These are phyloP conservation scores for Agrotis exclamationis DNA, from an alignment of 2,888 invertebrate species.

Conservation along the genomic window DNA sequence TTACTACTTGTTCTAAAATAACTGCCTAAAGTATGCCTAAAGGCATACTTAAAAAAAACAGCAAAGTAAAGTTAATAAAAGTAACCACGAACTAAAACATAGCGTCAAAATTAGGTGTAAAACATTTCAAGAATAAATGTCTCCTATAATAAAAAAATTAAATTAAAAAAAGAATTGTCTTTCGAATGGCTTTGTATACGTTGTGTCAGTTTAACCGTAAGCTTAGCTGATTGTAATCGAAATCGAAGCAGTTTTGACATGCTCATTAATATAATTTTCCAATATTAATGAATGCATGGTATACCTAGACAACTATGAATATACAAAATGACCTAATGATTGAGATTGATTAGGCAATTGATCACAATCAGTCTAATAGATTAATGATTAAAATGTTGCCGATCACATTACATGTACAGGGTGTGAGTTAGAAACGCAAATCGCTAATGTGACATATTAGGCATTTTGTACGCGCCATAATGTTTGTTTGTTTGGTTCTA, in stretches of 20 bases:
- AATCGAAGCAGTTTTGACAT: background rate
- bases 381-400: conserved; percentile 53
- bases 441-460: conserved; percentile 1
- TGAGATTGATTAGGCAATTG: conserved; percentile 53
- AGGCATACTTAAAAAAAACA: no score
- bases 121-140: no score
- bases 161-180: no score
- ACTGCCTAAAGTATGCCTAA: no score
- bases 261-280: background rate
- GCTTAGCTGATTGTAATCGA: background rate
- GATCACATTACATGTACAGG: conserved; percentile 20
- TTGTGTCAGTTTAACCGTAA: background rate
- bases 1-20: no score
- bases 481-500: background rate
- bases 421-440: conserved; percentile 18
- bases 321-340: conserved; percentile 48
- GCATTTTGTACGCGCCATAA: background rate
- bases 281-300: conserved; percentile 1
- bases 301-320: background rate
- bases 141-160: no score
- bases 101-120: no score
- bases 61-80: no score
- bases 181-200: no score
- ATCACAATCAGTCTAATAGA: conserved; percentile 49
- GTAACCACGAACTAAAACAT: no score